Evolutionary conservation across 37 sponge, comb jelly and placozoan species (phyloP), one percentile per base, ranked within the genome.

Genomic region (Agelas oroides): DNA sequence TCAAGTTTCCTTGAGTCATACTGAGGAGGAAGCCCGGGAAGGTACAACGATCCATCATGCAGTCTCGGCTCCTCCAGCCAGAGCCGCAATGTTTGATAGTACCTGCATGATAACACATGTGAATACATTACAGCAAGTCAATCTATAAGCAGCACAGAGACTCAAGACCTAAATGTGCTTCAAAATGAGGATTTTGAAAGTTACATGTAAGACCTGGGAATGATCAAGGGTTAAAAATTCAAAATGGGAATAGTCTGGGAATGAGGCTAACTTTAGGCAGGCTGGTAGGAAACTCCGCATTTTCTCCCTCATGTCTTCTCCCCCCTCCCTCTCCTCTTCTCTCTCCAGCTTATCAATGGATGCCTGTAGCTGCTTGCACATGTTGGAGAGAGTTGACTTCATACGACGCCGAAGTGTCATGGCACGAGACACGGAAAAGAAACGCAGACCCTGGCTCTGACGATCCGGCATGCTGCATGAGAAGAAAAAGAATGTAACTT

Each of bases 1-100:
- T 25, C 55, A 21, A 98, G 94, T 81, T 92, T 77, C 20, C 77
- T 34, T 30, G 83, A 37, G 68, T 94, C 88, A 78, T 93, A 96
- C 70, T 96, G 92, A 13, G 78, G 56, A 19, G 99, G 99, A 1
- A 98, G 91, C 1, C 88, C 86, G 2, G 96, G 92, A 21, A 98
- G 84, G 37, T 86, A 83, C 36, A 98, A 87, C 57, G 90, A 68
- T 13, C 79, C 85, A 13, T 93, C 87, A 75, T 98, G 99, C 21
- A 98, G 91, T 6, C 92, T 75, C 6, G 99, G 97, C 83, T 98
- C 99, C 38, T 98, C 96, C 54, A 94, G 36, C 99, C 99, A 98
- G 57, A 89, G 69, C 23, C 67, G 59, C 35, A 91, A 78, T 0
- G 87, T 91, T 78, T 91, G 87, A 35, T 76, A 91, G 36, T 84